Evolutionary conservation across 2,888 invertebrate species (phyloP).

Genomic region (Ferrisia virgata): DNA sequence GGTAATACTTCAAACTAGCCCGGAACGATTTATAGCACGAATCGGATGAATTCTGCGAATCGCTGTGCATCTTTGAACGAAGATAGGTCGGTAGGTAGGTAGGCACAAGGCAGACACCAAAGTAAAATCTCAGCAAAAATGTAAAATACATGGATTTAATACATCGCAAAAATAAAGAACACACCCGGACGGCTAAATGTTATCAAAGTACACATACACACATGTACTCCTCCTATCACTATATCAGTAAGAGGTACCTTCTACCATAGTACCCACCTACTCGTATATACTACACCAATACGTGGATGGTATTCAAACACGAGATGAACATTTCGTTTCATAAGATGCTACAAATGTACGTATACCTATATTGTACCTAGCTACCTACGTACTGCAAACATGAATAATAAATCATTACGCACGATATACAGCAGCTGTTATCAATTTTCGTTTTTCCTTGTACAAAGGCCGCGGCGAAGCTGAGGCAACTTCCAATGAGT

Average conservation of each 20-base stretch:
- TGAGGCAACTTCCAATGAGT: background rate
- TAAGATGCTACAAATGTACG: too few relatives aligned
- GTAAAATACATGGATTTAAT: background rate
- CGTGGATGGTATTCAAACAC: background rate
- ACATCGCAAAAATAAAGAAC: background rate
- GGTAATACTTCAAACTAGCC: background rate
- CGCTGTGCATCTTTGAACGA: background rate
- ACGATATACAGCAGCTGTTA: background rate
- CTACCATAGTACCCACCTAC: too few relatives aligned
- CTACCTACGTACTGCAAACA: background rate
- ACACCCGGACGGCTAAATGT: background rate
- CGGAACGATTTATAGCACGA: background rate
- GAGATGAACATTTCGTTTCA: background rate
- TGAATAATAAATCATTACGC: constrained; percentile 1
- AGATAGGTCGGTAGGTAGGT: too few relatives aligned
- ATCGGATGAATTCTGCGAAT: background rate
- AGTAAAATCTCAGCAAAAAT: background rate
- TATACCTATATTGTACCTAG: too few relatives aligned
- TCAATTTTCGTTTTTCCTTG: background rate
- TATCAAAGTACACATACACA: background rate
- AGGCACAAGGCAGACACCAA: too few relatives aligned
- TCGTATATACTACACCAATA: too few relatives aligned
- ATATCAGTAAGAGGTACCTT: too few relatives aligned
- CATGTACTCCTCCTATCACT: too few relatives aligned
- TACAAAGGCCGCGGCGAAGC: background rate